These are phyloP conservation scores for Prunella fulvescens DNA, from an alignment of 2,113 vertebrate genomes.

Conservation along the genomic window DNA sequence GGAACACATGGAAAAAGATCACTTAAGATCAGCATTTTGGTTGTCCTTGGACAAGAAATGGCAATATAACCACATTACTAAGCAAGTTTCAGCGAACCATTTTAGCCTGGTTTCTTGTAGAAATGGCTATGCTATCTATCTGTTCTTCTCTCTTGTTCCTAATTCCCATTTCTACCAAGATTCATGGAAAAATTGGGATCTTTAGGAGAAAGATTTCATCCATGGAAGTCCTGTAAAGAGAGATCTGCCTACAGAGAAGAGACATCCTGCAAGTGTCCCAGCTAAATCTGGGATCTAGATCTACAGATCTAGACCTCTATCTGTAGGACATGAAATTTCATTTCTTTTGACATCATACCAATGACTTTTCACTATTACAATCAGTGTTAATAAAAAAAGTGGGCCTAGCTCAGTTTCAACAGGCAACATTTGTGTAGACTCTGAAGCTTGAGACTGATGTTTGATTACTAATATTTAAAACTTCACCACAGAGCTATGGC, in stretches of 20 bases:
- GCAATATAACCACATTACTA: neutral
- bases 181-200: neutral
- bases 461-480: neutral
- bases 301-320: neutral
- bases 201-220: neutral
- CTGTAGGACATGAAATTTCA: neutral
- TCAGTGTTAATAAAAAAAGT: neutral
- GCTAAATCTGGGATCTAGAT: neutral
- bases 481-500: neutral
- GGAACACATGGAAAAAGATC: neutral
- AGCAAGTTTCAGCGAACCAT: neutral
- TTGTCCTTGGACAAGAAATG: neutral
- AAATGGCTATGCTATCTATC: neutral
- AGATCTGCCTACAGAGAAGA: neutral
- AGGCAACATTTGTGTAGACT: neutral
- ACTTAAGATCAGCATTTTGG: neutral
- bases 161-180: neutral
- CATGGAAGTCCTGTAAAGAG: neutral
- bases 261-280: neutral
- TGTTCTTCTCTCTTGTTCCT: neutral
- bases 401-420: accelerated
- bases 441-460: neutral
- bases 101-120: neutral
- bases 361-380: neutral
- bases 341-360: neutral